Evolutionary conservation across 1,140 invertebrate species (phyloP).

Genomic region (Pinna nobilis): DNA sequence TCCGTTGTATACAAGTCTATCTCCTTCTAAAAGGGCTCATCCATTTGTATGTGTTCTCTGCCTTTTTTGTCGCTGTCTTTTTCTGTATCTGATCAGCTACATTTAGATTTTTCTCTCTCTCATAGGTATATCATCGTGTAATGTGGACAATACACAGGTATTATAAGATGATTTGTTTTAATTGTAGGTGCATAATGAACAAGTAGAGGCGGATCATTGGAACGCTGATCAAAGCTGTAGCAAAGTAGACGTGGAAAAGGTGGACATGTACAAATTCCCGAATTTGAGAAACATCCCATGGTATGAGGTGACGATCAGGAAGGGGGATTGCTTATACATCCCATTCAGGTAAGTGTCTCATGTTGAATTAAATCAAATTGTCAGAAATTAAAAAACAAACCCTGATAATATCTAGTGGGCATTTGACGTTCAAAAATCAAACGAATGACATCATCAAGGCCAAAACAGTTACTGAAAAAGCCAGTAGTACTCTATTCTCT

Average conservation of each 20-base stretch:
- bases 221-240: constrained; percentile 64
- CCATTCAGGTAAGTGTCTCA: constrained; percentile 60
- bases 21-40: too few relatives aligned
- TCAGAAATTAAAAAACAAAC: not conserved
- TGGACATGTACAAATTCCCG: constrained; percentile 68
- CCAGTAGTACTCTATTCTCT: not conserved
- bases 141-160: not conserved
- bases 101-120: not conserved
- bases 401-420: not conserved
- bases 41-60: not conserved
- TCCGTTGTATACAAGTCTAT: too few relatives aligned
- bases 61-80: not conserved
- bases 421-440: not conserved
- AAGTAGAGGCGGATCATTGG: constrained; percentile 59
- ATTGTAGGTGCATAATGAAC: constrained; percentile 49
- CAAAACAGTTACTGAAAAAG: too few relatives aligned
- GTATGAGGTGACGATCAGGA: constrained; percentile 58
- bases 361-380: not conserved
- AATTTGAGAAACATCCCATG: constrained; percentile 62
- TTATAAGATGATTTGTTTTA: constrained; percentile 14
- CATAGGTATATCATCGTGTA: not conserved
- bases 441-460: not conserved
- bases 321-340: constrained; percentile 74
- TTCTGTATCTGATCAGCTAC: not conserved
- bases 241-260: constrained; percentile 68